Evolutionary conservation across 2,888 invertebrate genomes (phyloP).

Genomic region (Eulithis testata): DNA sequence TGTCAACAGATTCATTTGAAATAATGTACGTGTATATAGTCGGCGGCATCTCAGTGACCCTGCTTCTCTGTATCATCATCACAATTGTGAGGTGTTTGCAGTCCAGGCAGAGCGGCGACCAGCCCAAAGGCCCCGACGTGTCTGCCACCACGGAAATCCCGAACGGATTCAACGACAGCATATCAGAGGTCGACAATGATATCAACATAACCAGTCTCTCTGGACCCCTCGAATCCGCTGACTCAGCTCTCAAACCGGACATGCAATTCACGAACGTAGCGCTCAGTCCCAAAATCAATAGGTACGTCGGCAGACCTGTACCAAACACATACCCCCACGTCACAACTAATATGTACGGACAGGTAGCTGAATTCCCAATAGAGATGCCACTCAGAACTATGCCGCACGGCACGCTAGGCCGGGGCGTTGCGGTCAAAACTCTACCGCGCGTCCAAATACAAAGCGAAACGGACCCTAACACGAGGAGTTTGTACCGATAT

Average conservation of each 20-base stretch:
- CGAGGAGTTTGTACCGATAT: conserved; percentile 87
- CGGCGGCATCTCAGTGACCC: conserved; percentile 88
- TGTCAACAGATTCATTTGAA: conserved; percentile 88
- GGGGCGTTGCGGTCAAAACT: conserved; percentile 78
- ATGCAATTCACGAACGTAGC: conserved; percentile 77
- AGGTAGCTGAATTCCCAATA: conserved; percentile 81
- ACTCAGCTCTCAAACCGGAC: conserved; percentile 74
- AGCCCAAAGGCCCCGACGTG: conserved; percentile 88
- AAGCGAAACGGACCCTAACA: conserved; percentile 80
- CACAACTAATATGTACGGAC: conserved; percentile 81
- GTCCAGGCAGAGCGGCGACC: conserved; percentile 86
- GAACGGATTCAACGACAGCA: conserved; percentile 93
- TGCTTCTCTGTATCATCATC: conserved; percentile 89
- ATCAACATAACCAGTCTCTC: conserved; percentile 89
- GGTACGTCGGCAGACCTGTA: conserved; percentile 78
- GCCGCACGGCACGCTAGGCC: conserved; percentile 77
- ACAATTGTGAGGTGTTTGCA: conserved; percentile 89
- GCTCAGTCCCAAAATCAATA: conserved; percentile 78
- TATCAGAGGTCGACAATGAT: conserved; percentile 93
- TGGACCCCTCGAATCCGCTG: conserved; percentile 84
- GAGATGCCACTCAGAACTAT: conserved; percentile 81
- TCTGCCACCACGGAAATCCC: conserved; percentile 91
- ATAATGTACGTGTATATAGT: conserved; percentile 93
- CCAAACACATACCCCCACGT: conserved; percentile 81
- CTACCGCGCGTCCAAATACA: conserved; percentile 77